Evolutionary conservation across 64 coral and sea anemone genomes (phyloP).

Genomic region (Astreopora myriophthalma): DNA sequence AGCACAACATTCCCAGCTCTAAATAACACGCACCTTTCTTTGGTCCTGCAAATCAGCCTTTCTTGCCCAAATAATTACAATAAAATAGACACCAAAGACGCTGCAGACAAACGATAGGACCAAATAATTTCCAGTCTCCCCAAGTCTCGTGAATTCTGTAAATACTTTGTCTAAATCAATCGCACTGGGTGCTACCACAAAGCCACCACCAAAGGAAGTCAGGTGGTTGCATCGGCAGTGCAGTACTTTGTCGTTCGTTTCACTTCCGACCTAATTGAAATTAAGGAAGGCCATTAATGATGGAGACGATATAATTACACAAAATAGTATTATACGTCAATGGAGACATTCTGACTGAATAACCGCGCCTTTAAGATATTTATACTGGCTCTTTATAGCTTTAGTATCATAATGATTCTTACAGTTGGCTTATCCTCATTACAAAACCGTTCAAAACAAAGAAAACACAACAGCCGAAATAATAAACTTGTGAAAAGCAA

Average conservation of each 20-base stretch:
- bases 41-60: slow-evolving; percentile 78
- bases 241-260: slow-evolving; percentile 47
- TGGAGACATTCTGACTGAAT: background rate
- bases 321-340: background rate
- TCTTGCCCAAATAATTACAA: slow-evolving; percentile 65
- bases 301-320: background rate
- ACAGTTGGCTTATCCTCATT: too few species aligned
- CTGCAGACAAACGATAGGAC: slow-evolving; percentile 61
- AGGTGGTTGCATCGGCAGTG: slow-evolving; percentile 80
- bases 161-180: slow-evolving; percentile 93
- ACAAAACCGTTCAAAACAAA: too few species aligned
- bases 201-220: slow-evolving; percentile 79
- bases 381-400: too few species aligned
- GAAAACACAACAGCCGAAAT: too few species aligned
- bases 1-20: background rate
- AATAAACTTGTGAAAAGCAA: too few species aligned
- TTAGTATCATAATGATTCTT: too few species aligned
- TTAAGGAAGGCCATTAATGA: background rate
- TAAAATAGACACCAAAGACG: slow-evolving; percentile 75
- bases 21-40: slow-evolving; percentile 29
- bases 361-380: too few species aligned
- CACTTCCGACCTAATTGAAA: slow-evolving; percentile 61
- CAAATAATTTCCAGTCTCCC: slow-evolving; percentile 69
- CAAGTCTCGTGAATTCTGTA: slow-evolving; percentile 66
- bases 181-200: slow-evolving; percentile 80